Evolutionary conservation across 2,113 vertebrate genomes (phyloP).

Genomic region (Promerops cafer): DNA sequence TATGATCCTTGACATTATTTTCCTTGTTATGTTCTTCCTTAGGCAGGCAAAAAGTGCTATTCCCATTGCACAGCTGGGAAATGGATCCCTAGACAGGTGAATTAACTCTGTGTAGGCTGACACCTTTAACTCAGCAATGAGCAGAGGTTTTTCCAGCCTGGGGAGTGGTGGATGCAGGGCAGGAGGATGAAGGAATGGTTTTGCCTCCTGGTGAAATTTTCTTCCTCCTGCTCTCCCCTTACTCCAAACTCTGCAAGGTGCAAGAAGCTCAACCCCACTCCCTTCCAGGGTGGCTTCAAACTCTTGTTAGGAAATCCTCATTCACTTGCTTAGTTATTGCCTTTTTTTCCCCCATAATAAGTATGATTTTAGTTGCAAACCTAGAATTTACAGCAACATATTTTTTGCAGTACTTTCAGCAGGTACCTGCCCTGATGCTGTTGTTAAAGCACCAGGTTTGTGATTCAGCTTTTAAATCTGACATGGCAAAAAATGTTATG

Average conservation of each 20-base stretch:
- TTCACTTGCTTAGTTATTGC: background rate
- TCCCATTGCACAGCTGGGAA: background rate
- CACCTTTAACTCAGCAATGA: background rate
- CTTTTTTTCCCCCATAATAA: accelerated
- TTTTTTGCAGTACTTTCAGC: background rate
- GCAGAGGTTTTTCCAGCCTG: background rate
- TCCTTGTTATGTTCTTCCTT: background rate
- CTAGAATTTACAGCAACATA: background rate
- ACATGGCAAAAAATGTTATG: background rate
- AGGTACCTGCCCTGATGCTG: background rate
- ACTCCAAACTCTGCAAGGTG: background rate
- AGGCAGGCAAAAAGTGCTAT: background rate
- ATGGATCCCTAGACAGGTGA: background rate
- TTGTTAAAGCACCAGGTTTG: background rate
- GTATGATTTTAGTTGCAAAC: background rate
- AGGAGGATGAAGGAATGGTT: background rate
- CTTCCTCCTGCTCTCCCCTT: background rate
- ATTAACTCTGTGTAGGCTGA: background rate
- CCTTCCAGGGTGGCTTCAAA: background rate
- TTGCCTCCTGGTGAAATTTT: background rate
- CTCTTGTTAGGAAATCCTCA: background rate
- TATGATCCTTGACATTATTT: accelerated
- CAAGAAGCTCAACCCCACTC: background rate
- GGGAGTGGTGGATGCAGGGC: background rate
- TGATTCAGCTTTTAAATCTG: background rate